Percentiles rank a stretch among this genome's conserved stretches.
phyloP scores from a whole-genome alignment of 30 jellyfish, hydroid and myxozoan species.

The Sanderia malayensis region DNA sequence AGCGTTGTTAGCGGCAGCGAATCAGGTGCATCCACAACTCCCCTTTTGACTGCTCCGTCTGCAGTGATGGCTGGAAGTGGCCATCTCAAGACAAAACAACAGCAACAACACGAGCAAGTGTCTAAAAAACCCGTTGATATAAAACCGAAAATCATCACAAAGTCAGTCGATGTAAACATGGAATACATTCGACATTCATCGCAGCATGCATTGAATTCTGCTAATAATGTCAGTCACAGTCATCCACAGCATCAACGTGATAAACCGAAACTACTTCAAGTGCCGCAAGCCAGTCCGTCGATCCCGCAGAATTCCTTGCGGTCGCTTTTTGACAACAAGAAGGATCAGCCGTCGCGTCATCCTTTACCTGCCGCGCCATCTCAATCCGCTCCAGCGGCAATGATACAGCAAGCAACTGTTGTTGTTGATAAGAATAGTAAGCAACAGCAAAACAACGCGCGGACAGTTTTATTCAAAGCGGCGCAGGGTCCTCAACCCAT shows the following conservation, averaged over 20 bases:
- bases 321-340: not conserved
- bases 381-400: not conserved
- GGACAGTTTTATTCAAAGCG: constrained; percentile 17
- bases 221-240: not conserved
- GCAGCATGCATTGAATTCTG: no score
- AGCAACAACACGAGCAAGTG: not conserved
- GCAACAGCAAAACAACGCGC: constrained; percentile 3
- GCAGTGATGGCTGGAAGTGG: not conserved
- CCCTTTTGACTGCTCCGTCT: not conserved
- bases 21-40: constrained; percentile 10
- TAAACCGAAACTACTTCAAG: not conserved
- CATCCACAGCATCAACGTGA: no score
- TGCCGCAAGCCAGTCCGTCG: not conserved
- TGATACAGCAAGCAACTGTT: constrained; percentile 6
- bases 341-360: not conserved
- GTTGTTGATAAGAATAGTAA: no score
- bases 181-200: no score
- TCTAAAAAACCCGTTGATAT: constrained; percentile 14
- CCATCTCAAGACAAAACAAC: not conserved
- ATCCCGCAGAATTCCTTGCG: not conserved
- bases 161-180: not conserved
- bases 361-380: not conserved
- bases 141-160: constrained; percentile 26
- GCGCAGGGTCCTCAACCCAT: constrained; percentile 5
- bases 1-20: not conserved